Percentiles rank a stretch among this genome's conserved stretches.
phyloP scores from a whole-genome alignment of 1,140 invertebrate species.

The Apis laboriosa region DNA sequence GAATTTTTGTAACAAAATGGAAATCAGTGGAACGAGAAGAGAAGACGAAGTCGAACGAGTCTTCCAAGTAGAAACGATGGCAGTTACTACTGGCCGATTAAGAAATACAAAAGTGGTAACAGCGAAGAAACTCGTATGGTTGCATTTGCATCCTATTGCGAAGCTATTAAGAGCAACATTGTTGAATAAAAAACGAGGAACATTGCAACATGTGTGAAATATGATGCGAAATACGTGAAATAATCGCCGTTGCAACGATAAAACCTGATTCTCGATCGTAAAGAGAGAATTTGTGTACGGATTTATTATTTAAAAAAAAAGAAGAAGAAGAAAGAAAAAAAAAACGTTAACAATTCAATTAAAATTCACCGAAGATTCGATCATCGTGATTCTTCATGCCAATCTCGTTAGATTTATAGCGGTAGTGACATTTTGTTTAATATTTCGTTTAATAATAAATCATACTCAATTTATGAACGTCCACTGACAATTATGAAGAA shows the following conservation, averaged over 20 bases:
- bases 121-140: not conserved
- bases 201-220: conserved; percentile 35
- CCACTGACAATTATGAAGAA: too few species aligned
- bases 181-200: conserved; percentile 19
- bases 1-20: conserved; percentile 21
- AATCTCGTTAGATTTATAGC: too few species aligned
- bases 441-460: too few species aligned
- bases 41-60: not conserved
- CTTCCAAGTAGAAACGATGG: conserved; percentile 15
- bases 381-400: too few species aligned
- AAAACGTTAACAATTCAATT: too few species aligned
- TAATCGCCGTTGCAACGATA: conserved; percentile 12
- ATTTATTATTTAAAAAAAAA: not conserved
- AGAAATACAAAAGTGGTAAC: conserved; percentile 41
- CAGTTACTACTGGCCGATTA: conserved; percentile 32
- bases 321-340: too few species aligned
- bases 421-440: too few species aligned
- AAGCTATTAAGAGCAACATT: conserved; percentile 48
- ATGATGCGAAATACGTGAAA: conserved; percentile 45
- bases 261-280: not conserved
- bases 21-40: conserved; percentile 9
- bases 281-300: conserved; percentile 6
- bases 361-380: too few species aligned
- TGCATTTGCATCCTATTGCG: conserved; percentile 56
- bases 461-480: too few species aligned